These are phyloP conservation scores for Squalus acanthias DNA, from an alignment of 2,797 vertebrate genomes.

Conservation along the genomic window DNA sequence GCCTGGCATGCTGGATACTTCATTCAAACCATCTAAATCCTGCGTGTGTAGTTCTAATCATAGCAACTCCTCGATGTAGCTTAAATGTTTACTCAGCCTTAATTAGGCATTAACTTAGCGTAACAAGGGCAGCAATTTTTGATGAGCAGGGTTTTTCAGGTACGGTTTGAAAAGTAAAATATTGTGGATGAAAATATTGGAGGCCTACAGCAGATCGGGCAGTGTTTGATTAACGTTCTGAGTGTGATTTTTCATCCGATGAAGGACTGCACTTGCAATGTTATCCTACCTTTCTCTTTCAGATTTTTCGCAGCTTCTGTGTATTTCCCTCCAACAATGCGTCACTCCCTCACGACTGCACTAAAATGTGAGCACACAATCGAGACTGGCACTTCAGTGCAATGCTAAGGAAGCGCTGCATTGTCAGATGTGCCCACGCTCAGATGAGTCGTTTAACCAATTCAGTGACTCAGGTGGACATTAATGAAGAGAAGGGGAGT, in stretches of 20 bases:
- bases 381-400: background rate
- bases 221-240: background rate
- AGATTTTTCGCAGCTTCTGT: background rate
- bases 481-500: background rate
- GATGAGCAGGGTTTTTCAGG: background rate
- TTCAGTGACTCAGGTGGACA: background rate
- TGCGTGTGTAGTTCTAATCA: background rate
- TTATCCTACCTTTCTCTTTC: background rate
- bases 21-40: background rate
- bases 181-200: background rate
- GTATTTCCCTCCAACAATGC: background rate
- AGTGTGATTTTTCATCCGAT: background rate
- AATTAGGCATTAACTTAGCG: conserved; percentile 14
- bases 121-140: background rate
- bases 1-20: background rate
- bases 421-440: background rate
- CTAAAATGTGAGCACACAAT: background rate
- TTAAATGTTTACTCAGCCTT: background rate
- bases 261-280: background rate
- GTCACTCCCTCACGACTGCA: background rate
- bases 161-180: background rate
- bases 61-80: background rate
- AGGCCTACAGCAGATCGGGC: background rate
- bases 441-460: background rate
- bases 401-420: background rate